Percentiles rank a stretch among this genome's conserved stretches.
phyloP scores from a whole-genome alignment of 2,797 vertebrate genomes.

The Vireo griseus region DNA sequence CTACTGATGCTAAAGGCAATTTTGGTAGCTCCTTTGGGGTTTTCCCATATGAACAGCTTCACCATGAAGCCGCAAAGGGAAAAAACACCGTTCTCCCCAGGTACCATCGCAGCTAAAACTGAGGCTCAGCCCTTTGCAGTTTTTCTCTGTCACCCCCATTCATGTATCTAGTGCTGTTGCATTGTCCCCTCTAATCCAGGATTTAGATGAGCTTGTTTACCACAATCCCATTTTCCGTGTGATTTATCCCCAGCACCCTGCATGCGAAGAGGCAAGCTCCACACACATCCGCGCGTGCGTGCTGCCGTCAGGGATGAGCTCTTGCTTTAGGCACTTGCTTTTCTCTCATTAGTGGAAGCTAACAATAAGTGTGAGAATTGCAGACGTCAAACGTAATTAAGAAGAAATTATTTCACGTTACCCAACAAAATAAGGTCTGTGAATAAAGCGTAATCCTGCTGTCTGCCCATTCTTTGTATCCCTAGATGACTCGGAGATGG shows the following conservation, averaged over 20 bases:
- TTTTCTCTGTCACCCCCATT: neutral
- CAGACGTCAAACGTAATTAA: neutral
- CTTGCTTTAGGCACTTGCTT: neutral
- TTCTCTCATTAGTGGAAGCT: neutral
- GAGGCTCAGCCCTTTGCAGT: neutral
- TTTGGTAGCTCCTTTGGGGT: neutral
- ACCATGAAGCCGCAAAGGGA: neutral
- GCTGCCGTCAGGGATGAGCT: neutral
- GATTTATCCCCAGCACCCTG: neutral
- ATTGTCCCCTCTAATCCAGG: neutral
- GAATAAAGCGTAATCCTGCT: conserved; percentile 51
- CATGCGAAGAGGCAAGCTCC: neutral
- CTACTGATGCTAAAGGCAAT: neutral
- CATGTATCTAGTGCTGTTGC: neutral
- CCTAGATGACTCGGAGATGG: neutral
- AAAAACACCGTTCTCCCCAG: neutral
- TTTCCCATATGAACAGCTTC: neutral
- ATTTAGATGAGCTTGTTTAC: conserved; percentile 37
- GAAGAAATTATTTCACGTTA: conserved; percentile 9
- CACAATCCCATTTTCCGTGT: conserved; percentile 21
- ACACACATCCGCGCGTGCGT: fast-evolving
- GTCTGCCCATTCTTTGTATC: conserved; percentile 18
- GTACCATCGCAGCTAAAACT: neutral
- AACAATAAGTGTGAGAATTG: conserved; percentile 11
- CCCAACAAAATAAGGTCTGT: conserved; percentile 20